A percentile compares a stretch with the other conserved stretches of the same genome.
Conservation (phyloP, 2,113 vertebrate species). For the Forbesichthys papilliferus region DNA sequence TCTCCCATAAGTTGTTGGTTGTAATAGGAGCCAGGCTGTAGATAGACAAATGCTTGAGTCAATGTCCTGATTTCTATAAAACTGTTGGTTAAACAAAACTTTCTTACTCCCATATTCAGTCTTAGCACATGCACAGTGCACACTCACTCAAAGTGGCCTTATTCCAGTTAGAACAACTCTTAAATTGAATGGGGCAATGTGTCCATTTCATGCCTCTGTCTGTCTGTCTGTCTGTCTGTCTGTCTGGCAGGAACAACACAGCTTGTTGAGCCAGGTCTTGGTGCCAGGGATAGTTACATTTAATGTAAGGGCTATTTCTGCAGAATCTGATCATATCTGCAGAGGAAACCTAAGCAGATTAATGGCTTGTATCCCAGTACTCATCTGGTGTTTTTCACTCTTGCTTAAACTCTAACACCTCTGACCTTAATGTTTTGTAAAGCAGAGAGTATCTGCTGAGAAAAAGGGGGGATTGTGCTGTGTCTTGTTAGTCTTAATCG, state of each 20-base stretch:
- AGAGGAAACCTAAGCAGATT: not conserved
- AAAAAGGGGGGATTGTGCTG: slow-evolving; percentile 44
- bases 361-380: not conserved
- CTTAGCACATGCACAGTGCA: no score
- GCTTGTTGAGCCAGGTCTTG: not conserved
- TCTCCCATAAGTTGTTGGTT: no score
- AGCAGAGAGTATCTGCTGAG: slow-evolving; percentile 17
- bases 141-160: no score
- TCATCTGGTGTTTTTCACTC: not conserved
- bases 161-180: not conserved
- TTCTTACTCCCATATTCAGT: no score
- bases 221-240: not conserved
- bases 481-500: slow-evolving; percentile 62
- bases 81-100: no score
- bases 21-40: no score
- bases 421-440: slow-evolving; percentile 20
- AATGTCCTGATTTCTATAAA: no score
- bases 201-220: not conserved
- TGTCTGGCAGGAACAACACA: not conserved
- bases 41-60: no score
- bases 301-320: not conserved
- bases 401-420: slow-evolving; percentile 32
- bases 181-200: not conserved
- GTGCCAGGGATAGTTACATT: not conserved
- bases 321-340: not conserved